Evolutionary conservation across 2,888 invertebrate genomes (phyloP).

Genomic region (Netelia melanura): DNA sequence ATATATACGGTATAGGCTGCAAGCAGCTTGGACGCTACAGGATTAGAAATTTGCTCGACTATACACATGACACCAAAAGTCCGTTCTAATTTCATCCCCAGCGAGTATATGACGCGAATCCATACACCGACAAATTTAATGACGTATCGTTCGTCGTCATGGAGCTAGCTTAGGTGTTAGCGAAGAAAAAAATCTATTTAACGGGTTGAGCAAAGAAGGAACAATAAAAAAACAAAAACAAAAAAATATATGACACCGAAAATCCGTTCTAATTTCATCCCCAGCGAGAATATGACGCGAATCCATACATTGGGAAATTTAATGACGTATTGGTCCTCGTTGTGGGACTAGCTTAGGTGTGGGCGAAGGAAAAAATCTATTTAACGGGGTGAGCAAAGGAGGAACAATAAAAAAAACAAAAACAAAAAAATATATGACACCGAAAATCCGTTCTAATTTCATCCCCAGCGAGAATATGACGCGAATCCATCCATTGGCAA

Average conservation of each 20-base stretch:
- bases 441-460: too few relatives aligned
- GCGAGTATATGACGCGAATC: neutral
- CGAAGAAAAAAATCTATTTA: too few relatives aligned
- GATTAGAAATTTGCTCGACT: slow-evolving; percentile 56
- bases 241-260: neutral
- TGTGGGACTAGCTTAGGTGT: too few relatives aligned
- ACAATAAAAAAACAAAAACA: neutral
- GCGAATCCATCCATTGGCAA: too few relatives aligned
- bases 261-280: neutral
- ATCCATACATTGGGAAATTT: neutral
- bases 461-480: too few relatives aligned
- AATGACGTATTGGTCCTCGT: neutral
- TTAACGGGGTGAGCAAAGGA: too few relatives aligned
- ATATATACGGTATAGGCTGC: neutral
- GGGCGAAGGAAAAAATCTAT: too few relatives aligned
- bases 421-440: too few relatives aligned
- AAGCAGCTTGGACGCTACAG: slow-evolving; percentile 41
- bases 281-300: neutral
- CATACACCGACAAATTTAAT: neutral
- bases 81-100: neutral
- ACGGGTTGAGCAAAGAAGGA: too few relatives aligned
- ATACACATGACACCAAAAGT: neutral
- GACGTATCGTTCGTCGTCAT: neutral
- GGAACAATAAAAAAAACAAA: too few relatives aligned
- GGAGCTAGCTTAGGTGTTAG: too few relatives aligned